Conservation (phyloP, 2,797 vertebrate genomes). For the Gobionotothen gibberifrons region DNA sequence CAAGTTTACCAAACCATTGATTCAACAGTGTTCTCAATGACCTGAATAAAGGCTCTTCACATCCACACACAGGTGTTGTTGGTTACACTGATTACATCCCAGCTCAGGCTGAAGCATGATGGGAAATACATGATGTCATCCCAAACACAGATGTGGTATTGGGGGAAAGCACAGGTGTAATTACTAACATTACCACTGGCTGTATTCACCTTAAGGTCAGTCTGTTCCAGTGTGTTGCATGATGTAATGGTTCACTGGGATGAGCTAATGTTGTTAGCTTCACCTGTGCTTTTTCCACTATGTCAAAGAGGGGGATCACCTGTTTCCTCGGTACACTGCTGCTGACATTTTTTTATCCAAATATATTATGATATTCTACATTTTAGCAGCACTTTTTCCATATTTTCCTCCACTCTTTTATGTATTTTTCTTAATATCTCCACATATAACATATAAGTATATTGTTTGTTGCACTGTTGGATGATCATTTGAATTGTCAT, state of each 20-base stretch:
- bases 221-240: neutral
- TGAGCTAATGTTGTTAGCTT: neutral
- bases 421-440: no score
- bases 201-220: neutral
- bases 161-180: neutral
- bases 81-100: neutral
- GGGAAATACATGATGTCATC: conserved; percentile 1
- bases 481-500: no score
- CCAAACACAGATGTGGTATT: no score
- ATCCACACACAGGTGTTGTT: conserved; percentile 10
- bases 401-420: neutral
- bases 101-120: neutral
- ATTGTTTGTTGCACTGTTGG: no score
- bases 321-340: no score
- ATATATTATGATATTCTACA: no score
- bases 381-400: neutral
- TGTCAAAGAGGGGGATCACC: neutral
- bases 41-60: neutral
- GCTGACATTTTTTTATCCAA: no score
- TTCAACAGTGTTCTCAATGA: neutral
- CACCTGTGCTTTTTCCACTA: neutral
- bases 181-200: neutral
- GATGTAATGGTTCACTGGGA: no score
- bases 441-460: no score
- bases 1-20: neutral